These are phyloP conservation scores for Thamnaconus septentrionalis DNA, from an alignment of 2,113 vertebrate species.

Conservation along the genomic window DNA sequence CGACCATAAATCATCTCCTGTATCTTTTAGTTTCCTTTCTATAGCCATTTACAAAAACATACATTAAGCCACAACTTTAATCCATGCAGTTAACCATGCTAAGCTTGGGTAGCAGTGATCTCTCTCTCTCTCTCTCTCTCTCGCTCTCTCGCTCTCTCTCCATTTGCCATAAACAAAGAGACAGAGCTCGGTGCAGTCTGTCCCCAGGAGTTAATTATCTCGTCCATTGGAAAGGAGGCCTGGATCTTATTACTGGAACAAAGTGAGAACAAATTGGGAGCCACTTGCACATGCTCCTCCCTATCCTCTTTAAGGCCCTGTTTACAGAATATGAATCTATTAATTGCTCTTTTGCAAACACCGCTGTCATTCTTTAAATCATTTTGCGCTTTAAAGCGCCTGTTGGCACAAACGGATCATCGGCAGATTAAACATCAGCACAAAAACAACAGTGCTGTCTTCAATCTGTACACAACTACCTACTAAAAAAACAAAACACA, in stretches of 20 bases:
- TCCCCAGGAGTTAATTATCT: constrained; percentile 79
- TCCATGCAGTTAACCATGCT: constrained; percentile 50
- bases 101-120: constrained; percentile 41
- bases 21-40: constrained; percentile 25
- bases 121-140: constrained; percentile 10
- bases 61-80: constrained; percentile 52
- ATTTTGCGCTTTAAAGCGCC: constrained; percentile 41
- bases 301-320: constrained; percentile 58
- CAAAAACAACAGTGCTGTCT: constrained; percentile 54
- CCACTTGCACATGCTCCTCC: constrained; percentile 53
- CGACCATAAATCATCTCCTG: constrained; percentile 6
- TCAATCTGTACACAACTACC: constrained; percentile 53
- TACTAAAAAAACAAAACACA: constrained; percentile 38
- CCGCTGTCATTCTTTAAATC: constrained; percentile 37
- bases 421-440: constrained; percentile 66
- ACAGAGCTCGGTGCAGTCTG: constrained; percentile 53
- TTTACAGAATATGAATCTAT: constrained; percentile 63
- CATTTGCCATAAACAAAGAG: constrained; percentile 64
- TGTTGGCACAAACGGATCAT: constrained; percentile 56
- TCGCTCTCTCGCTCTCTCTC: constrained; percentile 11
- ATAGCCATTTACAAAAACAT: constrained; percentile 50
- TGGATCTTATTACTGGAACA: constrained; percentile 80
- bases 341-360: constrained; percentile 64
- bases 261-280: constrained; percentile 80
- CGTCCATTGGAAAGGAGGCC: constrained; percentile 68